phyloP scores from a whole-genome alignment of 2,113 vertebrate genomes.

The Caretta caretta region DNA sequence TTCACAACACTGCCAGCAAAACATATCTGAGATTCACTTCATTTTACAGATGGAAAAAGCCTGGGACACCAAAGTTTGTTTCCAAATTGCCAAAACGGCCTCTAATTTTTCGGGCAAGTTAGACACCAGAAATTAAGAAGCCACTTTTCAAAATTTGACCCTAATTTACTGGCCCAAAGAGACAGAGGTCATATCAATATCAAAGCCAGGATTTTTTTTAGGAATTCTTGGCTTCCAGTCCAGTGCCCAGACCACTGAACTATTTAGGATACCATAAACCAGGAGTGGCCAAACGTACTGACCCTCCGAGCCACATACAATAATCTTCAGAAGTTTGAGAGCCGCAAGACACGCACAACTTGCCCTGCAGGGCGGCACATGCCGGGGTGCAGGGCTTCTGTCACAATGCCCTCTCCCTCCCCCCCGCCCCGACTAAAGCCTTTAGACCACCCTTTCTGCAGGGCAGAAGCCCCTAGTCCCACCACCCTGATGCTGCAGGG shows the following conservation, averaged over 20 bases:
- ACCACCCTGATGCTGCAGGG: too few species aligned
- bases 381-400: too few species aligned
- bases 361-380: too few species aligned
- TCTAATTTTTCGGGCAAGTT: not conserved
- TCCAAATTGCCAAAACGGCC: not conserved
- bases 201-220: not conserved
- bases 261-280: not conserved
- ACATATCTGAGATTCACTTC: not conserved
- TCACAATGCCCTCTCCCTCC: too few species aligned
- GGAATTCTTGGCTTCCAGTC: not conserved
- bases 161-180: not conserved
- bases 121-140: not conserved
- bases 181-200: accelerated
- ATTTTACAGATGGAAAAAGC: not conserved
- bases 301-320: too few species aligned
- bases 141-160: not conserved
- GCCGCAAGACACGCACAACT: too few species aligned
- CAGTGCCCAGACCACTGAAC: not conserved
- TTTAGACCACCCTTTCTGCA: too few species aligned
- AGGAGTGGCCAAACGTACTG: too few species aligned
- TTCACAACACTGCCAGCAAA: not conserved
- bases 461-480: too few species aligned
- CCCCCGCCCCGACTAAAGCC: too few species aligned
- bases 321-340: too few species aligned
- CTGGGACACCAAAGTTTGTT: not conserved